phyloP scores from a whole-genome alignment of 2,113 vertebrate genomes.

The Trachemys scripta region DNA sequence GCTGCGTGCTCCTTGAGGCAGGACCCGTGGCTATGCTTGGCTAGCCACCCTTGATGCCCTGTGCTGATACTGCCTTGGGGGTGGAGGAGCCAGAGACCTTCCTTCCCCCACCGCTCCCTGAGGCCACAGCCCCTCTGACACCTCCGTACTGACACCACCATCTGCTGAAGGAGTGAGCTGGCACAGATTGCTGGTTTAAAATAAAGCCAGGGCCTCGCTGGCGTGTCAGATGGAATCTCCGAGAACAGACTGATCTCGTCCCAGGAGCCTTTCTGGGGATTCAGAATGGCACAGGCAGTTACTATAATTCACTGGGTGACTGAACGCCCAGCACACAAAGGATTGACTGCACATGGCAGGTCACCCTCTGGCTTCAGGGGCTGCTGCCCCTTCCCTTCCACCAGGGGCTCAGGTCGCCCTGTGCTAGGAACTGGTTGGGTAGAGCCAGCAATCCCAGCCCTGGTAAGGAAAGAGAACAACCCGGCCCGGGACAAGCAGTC shows the following conservation, averaged over 20 bases:
- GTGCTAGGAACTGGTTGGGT: not conserved
- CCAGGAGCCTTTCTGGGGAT: not conserved
- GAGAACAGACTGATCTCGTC: not conserved
- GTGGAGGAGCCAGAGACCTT: not conserved
- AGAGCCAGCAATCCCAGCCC: not conserved
- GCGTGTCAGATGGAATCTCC: not conserved
- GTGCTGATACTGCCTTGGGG: not conserved
- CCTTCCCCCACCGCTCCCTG: not conserved
- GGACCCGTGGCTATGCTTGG: not conserved
- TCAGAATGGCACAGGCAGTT: not conserved
- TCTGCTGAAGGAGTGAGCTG: not conserved
- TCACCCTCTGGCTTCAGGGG: not conserved
- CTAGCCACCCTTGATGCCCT: not conserved
- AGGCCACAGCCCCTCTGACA: not conserved
- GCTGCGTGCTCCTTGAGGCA: not conserved
- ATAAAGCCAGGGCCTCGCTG: not conserved
- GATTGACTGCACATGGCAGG: not conserved
- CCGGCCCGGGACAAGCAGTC: not conserved
- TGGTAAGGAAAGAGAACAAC: not conserved
- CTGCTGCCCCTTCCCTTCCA: not conserved
- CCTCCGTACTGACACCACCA: conserved; percentile 10
- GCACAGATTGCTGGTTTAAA: not conserved
- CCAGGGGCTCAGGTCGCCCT: rapidly evolving
- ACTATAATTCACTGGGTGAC: not conserved
- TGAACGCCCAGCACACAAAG: not conserved